A percentile compares a stretch with the other conserved stretches of the same genome.
Conservation (phyloP, 2,113 vertebrate genomes). For the Bufo gargarizans region DNA sequence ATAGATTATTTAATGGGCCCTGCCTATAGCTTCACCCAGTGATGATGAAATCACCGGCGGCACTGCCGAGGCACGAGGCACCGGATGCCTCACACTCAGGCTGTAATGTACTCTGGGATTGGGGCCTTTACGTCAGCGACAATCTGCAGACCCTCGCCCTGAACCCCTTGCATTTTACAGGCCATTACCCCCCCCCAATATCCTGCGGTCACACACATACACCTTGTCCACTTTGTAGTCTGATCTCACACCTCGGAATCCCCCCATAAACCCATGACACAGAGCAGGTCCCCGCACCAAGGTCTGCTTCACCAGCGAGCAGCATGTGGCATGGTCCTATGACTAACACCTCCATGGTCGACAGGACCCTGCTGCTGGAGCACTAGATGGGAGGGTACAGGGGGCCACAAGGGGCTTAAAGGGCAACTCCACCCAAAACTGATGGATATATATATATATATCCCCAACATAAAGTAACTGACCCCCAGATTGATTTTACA, state of each 20-base stretch:
- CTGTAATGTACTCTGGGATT: not conserved
- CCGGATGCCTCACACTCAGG: not conserved
- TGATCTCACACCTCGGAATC: constrained; percentile 35
- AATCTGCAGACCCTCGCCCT: not conserved
- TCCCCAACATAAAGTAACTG: not conserved
- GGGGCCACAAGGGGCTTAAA: not conserved
- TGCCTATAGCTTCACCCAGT: too few species aligned
- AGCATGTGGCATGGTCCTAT: not conserved
- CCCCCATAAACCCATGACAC: constrained; percentile 35
- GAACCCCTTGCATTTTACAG: not conserved
- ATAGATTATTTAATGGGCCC: too few species aligned
- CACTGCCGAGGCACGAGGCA: not conserved
- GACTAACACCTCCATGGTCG: not conserved
- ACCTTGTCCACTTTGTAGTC: constrained; percentile 39
- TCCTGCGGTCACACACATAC: constrained; percentile 38
- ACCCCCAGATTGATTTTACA: not conserved
- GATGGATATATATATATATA: not conserved
- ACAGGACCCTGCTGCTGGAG: not conserved
- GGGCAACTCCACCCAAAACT: not conserved
- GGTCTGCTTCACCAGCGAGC: not conserved
- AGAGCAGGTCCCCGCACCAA: constrained; percentile 32
- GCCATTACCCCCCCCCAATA: not conserved
- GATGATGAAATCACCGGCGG: not conserved
- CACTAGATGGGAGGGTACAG: not conserved
- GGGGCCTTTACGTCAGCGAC: not conserved